Evolutionary conservation across 2,797 vertebrate species (phyloP).

Genomic region (Psittacula derbiana): DNA sequence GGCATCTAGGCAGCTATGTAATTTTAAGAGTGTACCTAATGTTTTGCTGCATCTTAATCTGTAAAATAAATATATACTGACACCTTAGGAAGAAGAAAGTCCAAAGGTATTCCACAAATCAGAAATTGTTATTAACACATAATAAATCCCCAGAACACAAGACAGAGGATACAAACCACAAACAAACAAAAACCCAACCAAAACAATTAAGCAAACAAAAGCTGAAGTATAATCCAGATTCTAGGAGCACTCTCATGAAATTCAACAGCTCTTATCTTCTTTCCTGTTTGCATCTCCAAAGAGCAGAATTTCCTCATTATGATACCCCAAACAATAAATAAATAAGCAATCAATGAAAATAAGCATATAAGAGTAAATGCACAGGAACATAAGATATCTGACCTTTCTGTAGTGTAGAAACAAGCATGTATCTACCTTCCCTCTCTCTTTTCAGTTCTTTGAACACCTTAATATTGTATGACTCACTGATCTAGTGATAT

Average conservation of each 20-base stretch:
- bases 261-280: neutral
- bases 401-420: neutral
- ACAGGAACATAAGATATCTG: neutral
- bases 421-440: neutral
- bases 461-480: neutral
- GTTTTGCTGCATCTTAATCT: neutral
- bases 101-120: neutral
- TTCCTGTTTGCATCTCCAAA: neutral
- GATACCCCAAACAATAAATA: neutral
- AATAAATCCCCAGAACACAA: neutral
- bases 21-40: neutral
- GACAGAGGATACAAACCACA: neutral
- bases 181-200: neutral
- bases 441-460: neutral
- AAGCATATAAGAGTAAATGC: neutral
- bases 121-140: neutral
- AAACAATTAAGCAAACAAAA: neutral
- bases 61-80: neutral
- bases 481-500: neutral
- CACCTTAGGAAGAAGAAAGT: neutral
- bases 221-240: neutral
- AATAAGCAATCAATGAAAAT: neutral
- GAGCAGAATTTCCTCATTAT: neutral
- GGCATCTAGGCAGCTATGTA: neutral
- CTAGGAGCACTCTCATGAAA: neutral